A percentile compares a stretch with the other conserved stretches of the same genome.
phyloP scores from a whole-genome alignment of 2,797 vertebrate genomes.

The Danio jaintianensis region DNA sequence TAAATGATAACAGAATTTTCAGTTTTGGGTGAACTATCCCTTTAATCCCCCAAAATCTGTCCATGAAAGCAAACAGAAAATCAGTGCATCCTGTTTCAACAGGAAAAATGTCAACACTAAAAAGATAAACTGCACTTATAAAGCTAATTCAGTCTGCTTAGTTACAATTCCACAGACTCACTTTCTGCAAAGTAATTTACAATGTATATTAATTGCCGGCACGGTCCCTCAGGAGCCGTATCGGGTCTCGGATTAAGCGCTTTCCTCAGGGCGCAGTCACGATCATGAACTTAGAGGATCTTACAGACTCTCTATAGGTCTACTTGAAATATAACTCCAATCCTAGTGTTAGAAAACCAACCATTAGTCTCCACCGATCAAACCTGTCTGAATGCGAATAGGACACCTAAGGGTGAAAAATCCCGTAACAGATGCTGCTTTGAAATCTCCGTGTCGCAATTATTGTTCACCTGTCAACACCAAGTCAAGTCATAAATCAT shows the following conservation, averaged over 20 bases:
- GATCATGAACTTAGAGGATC: conserved; percentile 5
- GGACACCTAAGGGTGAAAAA: conserved; percentile 20
- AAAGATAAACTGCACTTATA: neutral
- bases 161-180: conserved; percentile 16
- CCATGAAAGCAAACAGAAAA: neutral
- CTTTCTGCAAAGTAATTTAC: conserved; percentile 21
- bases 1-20: too few relatives aligned
- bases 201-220: conserved; percentile 35
- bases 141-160: conserved; percentile 10
- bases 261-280: conserved; percentile 11
- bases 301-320: neutral
- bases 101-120: neutral
- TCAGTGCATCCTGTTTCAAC: neutral
- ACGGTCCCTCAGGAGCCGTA: conserved; percentile 18
- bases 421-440: conserved; percentile 31
- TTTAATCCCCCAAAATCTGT: neutral
- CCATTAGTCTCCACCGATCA: neutral
- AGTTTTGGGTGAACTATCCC: too few relatives aligned
- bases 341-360: neutral
- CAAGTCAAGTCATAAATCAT: conserved; percentile 72
- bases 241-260: conserved; percentile 12
- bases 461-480: conserved; percentile 73
- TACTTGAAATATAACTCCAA: neutral
- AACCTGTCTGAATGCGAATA: neutral
- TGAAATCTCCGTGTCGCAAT: conserved; percentile 56